Conservation (phyloP, 2,888 invertebrate genomes). For the Coelopa pilipes region DNA sequence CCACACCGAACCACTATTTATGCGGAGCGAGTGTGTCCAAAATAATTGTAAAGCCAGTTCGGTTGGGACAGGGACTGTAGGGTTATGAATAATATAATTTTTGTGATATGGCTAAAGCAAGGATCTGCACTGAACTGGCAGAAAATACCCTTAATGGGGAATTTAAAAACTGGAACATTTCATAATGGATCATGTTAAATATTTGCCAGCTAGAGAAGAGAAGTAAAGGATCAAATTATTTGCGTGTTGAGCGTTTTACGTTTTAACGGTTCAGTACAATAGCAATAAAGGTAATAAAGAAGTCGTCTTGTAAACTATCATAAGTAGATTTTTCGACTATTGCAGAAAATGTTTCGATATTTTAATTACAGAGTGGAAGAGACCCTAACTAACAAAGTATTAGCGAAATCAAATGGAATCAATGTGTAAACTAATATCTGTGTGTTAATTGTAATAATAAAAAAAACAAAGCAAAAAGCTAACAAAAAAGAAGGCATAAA, state of each 20-base stretch:
- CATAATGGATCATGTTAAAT: not conserved
- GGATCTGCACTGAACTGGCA: not conserved
- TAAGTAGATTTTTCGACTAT: too few relatives aligned
- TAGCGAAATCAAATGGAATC: constrained; percentile 31
- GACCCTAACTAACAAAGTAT: constrained; percentile 30
- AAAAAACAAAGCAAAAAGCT: not conserved
- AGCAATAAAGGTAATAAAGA: not conserved
- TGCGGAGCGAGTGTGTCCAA: constrained; percentile 23
- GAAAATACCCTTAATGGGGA: constrained; percentile 17
- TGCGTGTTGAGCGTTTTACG: too few relatives aligned
- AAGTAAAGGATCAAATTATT: too few relatives aligned
- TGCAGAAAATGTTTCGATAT: not conserved
- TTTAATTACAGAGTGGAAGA: too few relatives aligned
- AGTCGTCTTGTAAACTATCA: constrained; percentile 17
- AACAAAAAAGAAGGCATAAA: too few relatives aligned
- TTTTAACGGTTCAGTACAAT: too few relatives aligned
- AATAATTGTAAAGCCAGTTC: constrained; percentile 28
- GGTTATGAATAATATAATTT: constrained; percentile 40
- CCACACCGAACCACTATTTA: constrained; percentile 10
- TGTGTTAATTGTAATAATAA: constrained; percentile 37
- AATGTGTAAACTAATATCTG: constrained; percentile 36
- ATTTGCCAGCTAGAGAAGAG: too few relatives aligned
- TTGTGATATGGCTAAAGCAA: constrained; percentile 48
- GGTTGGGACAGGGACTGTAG: too few relatives aligned
- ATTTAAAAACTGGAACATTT: not conserved